Conservation (phyloP, 2,888 invertebrate genomes). For the Acleris emargana region DNA sequence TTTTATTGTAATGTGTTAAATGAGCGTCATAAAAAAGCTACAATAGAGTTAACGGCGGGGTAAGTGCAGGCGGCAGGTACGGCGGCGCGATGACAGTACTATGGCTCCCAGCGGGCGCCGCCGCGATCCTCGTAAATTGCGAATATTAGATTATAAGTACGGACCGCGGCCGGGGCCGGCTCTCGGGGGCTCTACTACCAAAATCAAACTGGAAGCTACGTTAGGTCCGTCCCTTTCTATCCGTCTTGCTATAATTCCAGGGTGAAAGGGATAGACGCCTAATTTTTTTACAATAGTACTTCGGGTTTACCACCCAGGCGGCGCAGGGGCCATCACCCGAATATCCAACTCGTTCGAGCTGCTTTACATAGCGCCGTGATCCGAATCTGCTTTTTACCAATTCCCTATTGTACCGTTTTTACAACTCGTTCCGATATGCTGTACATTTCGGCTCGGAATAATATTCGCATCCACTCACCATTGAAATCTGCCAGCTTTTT, state of each 20-base stretch:
- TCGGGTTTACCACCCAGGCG: slow-evolving; percentile 34
- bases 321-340: slow-evolving; percentile 73
- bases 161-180: slow-evolving; percentile 55
- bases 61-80: slow-evolving; percentile 76
- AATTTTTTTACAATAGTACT: too few relatives aligned
- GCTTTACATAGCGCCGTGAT: slow-evolving; percentile 72
- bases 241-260: background rate
- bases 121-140: slow-evolving; percentile 81
- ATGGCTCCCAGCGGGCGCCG: slow-evolving; percentile 73
- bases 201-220: too few relatives aligned
- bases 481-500: slow-evolving; percentile 15
- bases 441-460: slow-evolving; percentile 31
- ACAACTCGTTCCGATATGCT: slow-evolving; percentile 42
- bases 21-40: slow-evolving; percentile 58
- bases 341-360: slow-evolving; percentile 72
- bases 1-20: slow-evolving; percentile 44
- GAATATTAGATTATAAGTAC: slow-evolving; percentile 83
- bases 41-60: slow-evolving; percentile 65
- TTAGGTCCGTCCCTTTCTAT: background rate
- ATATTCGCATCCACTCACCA: slow-evolving; percentile 17
- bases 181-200: background rate
- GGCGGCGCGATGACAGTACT: slow-evolving; percentile 75
- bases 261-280: too few relatives aligned
- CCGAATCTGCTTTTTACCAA: slow-evolving; percentile 69
- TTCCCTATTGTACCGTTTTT: slow-evolving; percentile 62